Evolutionary conservation across 2,888 invertebrate species (phyloP).

Genomic region (Aproaerema taeniolella): DNA sequence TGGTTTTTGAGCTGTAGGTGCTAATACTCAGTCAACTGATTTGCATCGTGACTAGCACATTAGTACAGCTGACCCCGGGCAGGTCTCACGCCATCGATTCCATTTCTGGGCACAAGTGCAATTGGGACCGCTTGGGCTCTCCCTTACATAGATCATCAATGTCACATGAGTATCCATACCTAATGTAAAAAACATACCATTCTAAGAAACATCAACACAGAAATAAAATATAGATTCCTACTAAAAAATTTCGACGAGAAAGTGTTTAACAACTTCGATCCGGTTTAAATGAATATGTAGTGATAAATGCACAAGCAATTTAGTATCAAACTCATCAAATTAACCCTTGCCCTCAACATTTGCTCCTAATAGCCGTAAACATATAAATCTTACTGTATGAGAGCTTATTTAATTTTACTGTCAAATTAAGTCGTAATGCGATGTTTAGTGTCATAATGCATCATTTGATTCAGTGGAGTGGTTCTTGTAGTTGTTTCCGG

Average conservation of each 20-base stretch:
- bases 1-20: conserved; percentile 7
- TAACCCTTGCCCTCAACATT: too few relatives aligned
- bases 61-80: conserved; percentile 36
- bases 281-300: too few relatives aligned
- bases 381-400: neutral
- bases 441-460: conserved; percentile 7
- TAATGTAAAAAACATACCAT: too few relatives aligned
- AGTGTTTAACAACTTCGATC: too few relatives aligned
- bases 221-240: too few relatives aligned
- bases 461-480: neutral
- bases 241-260: too few relatives aligned
- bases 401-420: conserved; percentile 5
- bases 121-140: conserved; percentile 4
- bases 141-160: conserved; percentile 6
- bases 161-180: too few relatives aligned
- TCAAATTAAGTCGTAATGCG: conserved; percentile 1
- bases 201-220: too few relatives aligned
- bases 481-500: conserved; percentile 16
- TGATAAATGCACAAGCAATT: too few relatives aligned
- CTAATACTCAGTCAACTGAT: conserved; percentile 14
- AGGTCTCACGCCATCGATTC: conserved; percentile 43
- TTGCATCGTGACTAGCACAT: conserved; percentile 39
- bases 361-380: too few relatives aligned
- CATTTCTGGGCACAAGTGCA: conserved; percentile 29
- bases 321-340: too few relatives aligned